phyloP scores from a whole-genome alignment of 2,113 vertebrate species.

The Cynopterus brachyotis region DNA sequence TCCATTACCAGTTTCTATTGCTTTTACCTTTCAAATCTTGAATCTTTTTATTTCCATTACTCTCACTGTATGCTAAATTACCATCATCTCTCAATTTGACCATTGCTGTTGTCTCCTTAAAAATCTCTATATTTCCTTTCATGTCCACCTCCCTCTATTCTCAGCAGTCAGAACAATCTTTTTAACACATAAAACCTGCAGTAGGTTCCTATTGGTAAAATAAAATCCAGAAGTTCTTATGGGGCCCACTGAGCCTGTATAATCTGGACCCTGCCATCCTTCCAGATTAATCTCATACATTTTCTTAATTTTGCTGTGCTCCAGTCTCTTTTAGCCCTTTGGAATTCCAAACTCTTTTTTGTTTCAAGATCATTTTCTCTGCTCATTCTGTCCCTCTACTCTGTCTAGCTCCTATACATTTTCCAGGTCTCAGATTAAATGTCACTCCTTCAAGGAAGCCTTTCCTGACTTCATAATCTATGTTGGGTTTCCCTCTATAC shows the following conservation, averaged over 20 bases:
- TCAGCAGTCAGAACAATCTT: slow-evolving; percentile 17
- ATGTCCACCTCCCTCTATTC: not conserved
- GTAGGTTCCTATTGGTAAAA: slow-evolving; percentile 35
- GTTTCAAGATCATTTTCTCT: not conserved
- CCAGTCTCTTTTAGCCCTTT: not conserved
- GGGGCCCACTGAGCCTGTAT: not conserved
- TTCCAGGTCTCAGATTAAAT: not conserved
- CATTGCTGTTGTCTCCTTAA: not conserved
- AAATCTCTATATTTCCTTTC: slow-evolving; percentile 40
- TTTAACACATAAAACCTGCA: slow-evolving; percentile 31
- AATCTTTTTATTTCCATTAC: slow-evolving; percentile 39
- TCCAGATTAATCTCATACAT: not conserved
- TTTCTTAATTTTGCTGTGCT: not conserved
- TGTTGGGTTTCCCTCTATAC: not conserved
- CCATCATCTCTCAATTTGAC: not conserved
- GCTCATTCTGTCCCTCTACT: not conserved
- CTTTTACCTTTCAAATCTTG: slow-evolving; percentile 30
- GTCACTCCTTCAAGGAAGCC: not conserved
- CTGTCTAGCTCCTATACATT: not conserved
- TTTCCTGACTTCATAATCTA: not conserved
- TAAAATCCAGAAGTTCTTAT: not conserved
- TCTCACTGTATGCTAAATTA: not conserved
- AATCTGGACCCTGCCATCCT: not conserved
- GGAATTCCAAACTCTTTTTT: not conserved
- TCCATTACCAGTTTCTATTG: not conserved